A percentile compares a stretch with the other conserved stretches of the same genome.
Conservation (phyloP, 2,113 vertebrate genomes). For the Numenius arquata region DNA sequence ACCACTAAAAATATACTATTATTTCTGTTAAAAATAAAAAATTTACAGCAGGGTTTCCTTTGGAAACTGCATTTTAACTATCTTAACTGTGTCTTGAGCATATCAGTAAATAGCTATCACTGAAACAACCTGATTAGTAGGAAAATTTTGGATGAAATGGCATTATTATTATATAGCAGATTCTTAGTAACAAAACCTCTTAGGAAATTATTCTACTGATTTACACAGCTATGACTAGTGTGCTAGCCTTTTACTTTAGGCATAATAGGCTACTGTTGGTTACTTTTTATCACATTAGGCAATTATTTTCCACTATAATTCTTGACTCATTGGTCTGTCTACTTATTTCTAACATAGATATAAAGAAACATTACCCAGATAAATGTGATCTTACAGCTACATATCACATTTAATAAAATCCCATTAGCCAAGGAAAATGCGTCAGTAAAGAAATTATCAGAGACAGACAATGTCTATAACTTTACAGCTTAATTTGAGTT, state of each 20-base stretch:
- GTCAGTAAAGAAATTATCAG: slow-evolving; percentile 13
- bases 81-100: neutral
- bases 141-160: neutral
- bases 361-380: slow-evolving; percentile 14
- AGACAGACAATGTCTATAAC: neutral
- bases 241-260: neutral
- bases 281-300: neutral
- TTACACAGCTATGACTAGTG: neutral
- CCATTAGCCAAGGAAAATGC: slow-evolving; percentile 44
- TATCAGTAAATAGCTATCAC: neutral
- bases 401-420: slow-evolving; percentile 24
- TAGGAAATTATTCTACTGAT: neutral
- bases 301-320: neutral
- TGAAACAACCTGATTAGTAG: neutral
- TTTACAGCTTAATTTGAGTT: neutral
- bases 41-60: neutral
- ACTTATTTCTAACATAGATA: slow-evolving; percentile 16
- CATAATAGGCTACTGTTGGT: neutral
- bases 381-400: slow-evolving; percentile 20
- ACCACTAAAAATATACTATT: neutral
- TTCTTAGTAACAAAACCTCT: neutral
- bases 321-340: neutral
- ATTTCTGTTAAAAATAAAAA: neutral
- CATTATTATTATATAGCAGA: neutral
- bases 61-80: neutral